These are phyloP conservation scores for Folsomia candida DNA, from an alignment of 2,888 invertebrate species.

Conservation along the genomic window DNA sequence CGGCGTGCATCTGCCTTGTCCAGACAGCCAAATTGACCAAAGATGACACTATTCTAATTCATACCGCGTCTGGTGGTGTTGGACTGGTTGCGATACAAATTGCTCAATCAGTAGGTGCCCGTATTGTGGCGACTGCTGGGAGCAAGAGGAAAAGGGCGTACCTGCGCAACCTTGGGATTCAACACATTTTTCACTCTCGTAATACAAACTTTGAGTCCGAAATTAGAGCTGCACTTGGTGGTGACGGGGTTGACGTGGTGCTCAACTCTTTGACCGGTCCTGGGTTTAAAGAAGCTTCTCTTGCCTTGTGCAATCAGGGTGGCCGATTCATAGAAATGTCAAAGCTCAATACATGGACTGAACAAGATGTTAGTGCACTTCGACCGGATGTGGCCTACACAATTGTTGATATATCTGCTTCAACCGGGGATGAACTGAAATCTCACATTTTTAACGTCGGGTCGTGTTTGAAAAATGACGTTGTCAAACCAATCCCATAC, in stretches of 20 bases:
- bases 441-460: background rate
- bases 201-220: slow-evolving; percentile 21
- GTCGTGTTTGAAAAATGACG: background rate
- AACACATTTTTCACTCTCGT: slow-evolving; percentile 35
- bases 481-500: slow-evolving; percentile 23
- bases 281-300: slow-evolving; percentile 30
- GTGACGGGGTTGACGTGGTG: slow-evolving; percentile 27
- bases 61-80: slow-evolving; percentile 37
- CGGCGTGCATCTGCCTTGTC: slow-evolving; percentile 24
- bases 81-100: slow-evolving; percentile 38
- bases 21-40: slow-evolving; percentile 25
- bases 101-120: slow-evolving; percentile 21
- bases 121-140: slow-evolving; percentile 37
- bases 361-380: slow-evolving; percentile 20
- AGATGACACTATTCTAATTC: slow-evolving; percentile 25
- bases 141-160: slow-evolving; percentile 29
- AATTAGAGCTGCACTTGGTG: slow-evolving; percentile 23
- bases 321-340: slow-evolving; percentile 33
- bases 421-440: slow-evolving; percentile 8
- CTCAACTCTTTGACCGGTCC: slow-evolving; percentile 30
- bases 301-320: slow-evolving; percentile 11
- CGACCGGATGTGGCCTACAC: slow-evolving; percentile 23
- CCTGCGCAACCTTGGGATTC: slow-evolving; percentile 26
- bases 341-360: slow-evolving; percentile 27
- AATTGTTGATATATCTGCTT: slow-evolving; percentile 23